Evolutionary conservation across 2,888 invertebrate genomes (phyloP), one percentile per base, ranked within the genome.

Genomic region (Corbicula japonica): DNA sequence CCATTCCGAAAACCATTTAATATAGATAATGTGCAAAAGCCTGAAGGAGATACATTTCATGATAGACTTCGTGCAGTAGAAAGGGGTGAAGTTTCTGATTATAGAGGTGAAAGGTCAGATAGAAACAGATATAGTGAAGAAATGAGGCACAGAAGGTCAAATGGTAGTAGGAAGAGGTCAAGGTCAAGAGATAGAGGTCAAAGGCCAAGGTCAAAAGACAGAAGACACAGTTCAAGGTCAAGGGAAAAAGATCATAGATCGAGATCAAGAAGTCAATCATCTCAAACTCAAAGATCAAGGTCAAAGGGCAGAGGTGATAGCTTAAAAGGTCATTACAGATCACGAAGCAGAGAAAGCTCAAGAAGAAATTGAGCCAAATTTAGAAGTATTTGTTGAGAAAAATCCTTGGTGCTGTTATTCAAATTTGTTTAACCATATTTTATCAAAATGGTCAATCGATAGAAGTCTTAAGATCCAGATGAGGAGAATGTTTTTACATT

Each of bases 1-100:
- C 97, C 97, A 0, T 97, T 97, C 91, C 95, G 90, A 61, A 93
- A 90, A 80, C 94, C 94, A 1, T 89, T 87, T 48, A 58, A 76
- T 54, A 58, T 85, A 15, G 76, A 82, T 28, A 60, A 35, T 38
- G 46, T 68, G 12, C 34, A 50, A 28, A 69, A 56, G 41, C 70
- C 77, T 18, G 72, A 80, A 12, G 80, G 80, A 3, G 65, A 69
- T 41, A 78, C 77, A 58, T 78, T 77, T 60, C 76, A 76, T 62
- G 76, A 82, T 5, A 73, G 76, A 52, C 46, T 73, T 48, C 73
- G 74, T 21, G 50, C 50, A 34, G 58, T 60, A 35, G 74, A 77
- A 30, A 71, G 65, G 61, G 70, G 66, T 41, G 41, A 41, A 32
- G 10, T 12, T 3, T 12, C 46, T 2, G 32, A 52, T 2, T 34